Percentiles rank a stretch among this genome's conserved stretches.
phyloP scores from a whole-genome alignment of 2,888 invertebrate genomes.

The Drosophila ustulata region DNA sequence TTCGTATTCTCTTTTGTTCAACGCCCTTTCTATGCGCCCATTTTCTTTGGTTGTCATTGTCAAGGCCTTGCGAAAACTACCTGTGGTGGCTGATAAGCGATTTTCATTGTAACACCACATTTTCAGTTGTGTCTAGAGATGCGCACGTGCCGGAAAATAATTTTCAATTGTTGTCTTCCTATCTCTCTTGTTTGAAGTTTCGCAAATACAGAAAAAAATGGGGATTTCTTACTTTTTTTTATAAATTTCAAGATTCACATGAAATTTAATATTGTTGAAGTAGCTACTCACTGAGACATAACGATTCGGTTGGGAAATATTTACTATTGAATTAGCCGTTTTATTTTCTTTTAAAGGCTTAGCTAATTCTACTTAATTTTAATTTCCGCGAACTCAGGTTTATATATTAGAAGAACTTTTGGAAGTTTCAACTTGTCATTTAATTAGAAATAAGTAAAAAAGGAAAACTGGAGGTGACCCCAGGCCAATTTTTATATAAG shows the following conservation, averaged over 20 bases:
- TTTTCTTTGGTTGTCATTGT: slow-evolving; percentile 74
- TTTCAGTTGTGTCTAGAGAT: slow-evolving; percentile 21
- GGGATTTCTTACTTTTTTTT: neutral
- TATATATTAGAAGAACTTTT: slow-evolving; percentile 2
- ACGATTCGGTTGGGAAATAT: neutral
- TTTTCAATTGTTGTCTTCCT: neutral
- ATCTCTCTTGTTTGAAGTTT: neutral
- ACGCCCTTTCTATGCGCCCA: slow-evolving; percentile 46
- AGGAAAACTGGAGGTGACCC: neutral
- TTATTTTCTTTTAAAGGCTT: neutral
- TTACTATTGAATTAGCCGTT: neutral
- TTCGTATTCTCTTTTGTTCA: slow-evolving; percentile 33
- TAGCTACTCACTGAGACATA: neutral
- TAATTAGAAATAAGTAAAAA: neutral
- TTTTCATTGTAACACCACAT: slow-evolving; percentile 37
- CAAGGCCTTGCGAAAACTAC: slow-evolving; percentile 75
- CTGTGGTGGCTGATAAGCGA: slow-evolving; percentile 58
- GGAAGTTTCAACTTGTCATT: neutral
- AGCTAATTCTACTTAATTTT: neutral
- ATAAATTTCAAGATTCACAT: neutral
- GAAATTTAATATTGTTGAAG: neutral
- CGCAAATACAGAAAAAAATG: neutral
- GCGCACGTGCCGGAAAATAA: slow-evolving; percentile 28
- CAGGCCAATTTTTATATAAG: neutral
- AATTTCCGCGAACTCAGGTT: neutral